These are phyloP conservation scores for Lottia scabra DNA, from an alignment of 2,888 invertebrate genomes.

Conservation along the genomic window DNA sequence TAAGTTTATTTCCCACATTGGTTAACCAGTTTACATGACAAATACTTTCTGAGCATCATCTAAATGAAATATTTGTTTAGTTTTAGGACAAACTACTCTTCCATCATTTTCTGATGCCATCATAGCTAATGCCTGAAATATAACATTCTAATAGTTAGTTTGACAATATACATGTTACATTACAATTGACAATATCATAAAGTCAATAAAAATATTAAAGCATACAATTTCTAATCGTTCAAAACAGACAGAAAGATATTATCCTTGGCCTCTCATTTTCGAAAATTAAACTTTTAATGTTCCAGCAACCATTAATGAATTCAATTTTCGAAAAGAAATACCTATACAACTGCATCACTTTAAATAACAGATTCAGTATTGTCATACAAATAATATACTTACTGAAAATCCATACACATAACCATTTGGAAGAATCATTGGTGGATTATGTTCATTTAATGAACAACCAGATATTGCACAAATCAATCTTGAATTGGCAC, in stretches of 20 bases:
- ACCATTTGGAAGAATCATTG: slow-evolving; percentile 98
- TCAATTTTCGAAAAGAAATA: too few relatives aligned
- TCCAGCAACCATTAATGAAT: too few relatives aligned
- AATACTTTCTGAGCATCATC: slow-evolving; percentile 96
- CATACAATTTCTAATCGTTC: too few relatives aligned
- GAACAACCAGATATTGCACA: slow-evolving; percentile 90
- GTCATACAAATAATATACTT: too few relatives aligned
- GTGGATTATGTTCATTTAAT: slow-evolving; percentile 97
- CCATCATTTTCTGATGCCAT: slow-evolving; percentile 93
- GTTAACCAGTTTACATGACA: slow-evolving; percentile 83
- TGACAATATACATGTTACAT: too few relatives aligned
- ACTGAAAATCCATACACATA: slow-evolving; percentile 81
- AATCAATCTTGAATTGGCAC: slow-evolving; percentile 93
- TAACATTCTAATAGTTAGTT: neutral
- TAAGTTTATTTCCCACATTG: neutral
- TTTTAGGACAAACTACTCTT: slow-evolving; percentile 91
- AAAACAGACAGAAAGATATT: too few relatives aligned
- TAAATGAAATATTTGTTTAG: slow-evolving; percentile 89
- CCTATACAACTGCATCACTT: too few relatives aligned
- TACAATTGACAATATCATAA: too few relatives aligned
- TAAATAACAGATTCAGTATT: too few relatives aligned
- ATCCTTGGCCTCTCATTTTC: too few relatives aligned
- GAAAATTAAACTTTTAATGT: too few relatives aligned
- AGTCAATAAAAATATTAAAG: too few relatives aligned
- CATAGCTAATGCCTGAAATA: slow-evolving; percentile 82